Conservation (phyloP, 2,888 invertebrate genomes). For the Sipha maydis region DNA sequence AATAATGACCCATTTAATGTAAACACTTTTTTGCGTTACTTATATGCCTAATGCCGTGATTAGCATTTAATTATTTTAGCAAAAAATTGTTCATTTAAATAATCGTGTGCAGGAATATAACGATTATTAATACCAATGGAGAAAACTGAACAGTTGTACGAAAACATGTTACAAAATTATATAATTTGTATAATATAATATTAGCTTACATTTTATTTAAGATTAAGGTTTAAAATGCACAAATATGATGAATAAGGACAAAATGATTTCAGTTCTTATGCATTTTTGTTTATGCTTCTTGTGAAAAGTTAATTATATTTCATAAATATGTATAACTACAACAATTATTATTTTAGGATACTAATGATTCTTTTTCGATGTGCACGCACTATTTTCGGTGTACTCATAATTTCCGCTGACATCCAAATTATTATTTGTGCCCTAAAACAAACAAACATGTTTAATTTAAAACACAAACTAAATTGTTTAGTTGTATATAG, state of each 20-base stretch:
- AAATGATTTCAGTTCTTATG: not conserved
- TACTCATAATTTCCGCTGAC: not conserved
- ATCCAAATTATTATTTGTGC: not conserved
- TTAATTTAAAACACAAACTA: not conserved
- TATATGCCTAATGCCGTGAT: not conserved
- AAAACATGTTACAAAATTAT: not conserved
- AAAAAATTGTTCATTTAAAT: constrained; percentile 29
- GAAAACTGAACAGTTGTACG: not conserved
- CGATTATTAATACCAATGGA: not conserved
- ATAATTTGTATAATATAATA: not conserved
- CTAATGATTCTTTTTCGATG: constrained; percentile 30
- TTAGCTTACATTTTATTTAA: not conserved
- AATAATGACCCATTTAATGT: not conserved
- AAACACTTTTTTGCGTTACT: not conserved
- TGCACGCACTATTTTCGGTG: not conserved
- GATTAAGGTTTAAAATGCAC: not conserved
- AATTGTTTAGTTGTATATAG: not conserved
- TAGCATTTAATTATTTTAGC: constrained; percentile 7
- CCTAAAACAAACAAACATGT: constrained; percentile 11
- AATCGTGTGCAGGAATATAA: constrained; percentile 19
- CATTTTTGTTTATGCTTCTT: not conserved
- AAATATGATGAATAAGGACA: not conserved
- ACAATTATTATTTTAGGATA: not conserved
- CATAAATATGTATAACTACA: not conserved
- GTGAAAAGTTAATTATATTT: not conserved